Conservation (phyloP, 2,113 vertebrate species). For the Myotis davidii region DNA sequence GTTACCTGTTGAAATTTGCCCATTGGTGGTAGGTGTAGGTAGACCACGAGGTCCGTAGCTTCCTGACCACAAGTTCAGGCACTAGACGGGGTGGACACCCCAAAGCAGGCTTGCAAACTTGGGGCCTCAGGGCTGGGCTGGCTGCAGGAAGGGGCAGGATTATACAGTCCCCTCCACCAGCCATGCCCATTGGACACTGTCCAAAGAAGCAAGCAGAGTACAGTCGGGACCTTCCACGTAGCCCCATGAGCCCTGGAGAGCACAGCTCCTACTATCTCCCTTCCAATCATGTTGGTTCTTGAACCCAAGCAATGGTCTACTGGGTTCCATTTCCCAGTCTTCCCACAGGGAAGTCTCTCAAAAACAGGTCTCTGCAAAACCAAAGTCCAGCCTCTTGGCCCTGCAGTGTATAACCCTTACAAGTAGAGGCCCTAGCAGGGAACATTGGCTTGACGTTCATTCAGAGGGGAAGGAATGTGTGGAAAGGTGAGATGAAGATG, state of each 20-base stretch:
- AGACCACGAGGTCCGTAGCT: not conserved
- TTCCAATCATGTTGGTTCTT: not conserved
- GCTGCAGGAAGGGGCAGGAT: not conserved
- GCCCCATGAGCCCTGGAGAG: not conserved
- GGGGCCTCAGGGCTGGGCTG: not conserved
- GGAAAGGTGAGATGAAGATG: not conserved
- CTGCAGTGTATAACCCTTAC: not conserved
- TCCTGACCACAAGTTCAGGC: not conserved
- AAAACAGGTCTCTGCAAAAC: not conserved
- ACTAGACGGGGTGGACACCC: rapidly evolving
- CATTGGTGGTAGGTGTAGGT: too few relatives aligned
- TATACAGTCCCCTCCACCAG: not conserved
- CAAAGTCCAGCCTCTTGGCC: not conserved
- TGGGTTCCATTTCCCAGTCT: not conserved
- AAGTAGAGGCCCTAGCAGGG: not conserved
- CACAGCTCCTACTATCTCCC: rapidly evolving
- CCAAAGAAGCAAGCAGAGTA: not conserved
- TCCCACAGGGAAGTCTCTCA: not conserved
- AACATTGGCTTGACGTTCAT: not conserved
- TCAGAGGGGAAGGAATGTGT: not conserved
- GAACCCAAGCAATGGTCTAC: not conserved
- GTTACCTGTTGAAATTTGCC: not conserved
- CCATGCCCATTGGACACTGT: not conserved
- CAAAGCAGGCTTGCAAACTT: not conserved
- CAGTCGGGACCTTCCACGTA: not conserved